phyloP scores from a whole-genome alignment of 2,797 vertebrate genomes.

The Halcyon smyrnensis region DNA sequence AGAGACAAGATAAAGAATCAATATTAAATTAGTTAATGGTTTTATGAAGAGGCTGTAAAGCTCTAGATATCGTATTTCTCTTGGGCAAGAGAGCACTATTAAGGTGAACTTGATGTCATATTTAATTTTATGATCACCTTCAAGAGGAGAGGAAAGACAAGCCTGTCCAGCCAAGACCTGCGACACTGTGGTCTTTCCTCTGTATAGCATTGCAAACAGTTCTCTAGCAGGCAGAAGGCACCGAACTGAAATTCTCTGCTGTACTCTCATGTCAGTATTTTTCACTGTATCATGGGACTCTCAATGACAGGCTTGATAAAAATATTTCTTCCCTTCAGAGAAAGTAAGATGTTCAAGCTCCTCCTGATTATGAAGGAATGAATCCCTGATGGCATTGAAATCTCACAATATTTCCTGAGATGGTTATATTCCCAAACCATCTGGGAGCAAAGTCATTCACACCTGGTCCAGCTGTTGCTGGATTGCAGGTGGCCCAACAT shows the following conservation, averaged over 20 bases:
- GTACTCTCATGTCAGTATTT: not conserved
- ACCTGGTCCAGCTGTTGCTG: not conserved
- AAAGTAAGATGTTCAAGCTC: not conserved
- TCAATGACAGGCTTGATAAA: not conserved
- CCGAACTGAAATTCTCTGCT: not conserved
- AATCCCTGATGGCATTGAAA: not conserved
- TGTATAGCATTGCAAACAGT: not conserved
- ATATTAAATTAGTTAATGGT: not conserved
- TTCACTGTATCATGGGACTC: not conserved
- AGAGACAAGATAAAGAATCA: not conserved
- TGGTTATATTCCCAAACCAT: not conserved
- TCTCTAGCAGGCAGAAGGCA: not conserved
- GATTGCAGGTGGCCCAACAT: not conserved
- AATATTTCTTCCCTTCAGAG: not conserved
- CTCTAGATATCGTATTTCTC: not conserved
- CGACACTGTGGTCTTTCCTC: not conserved
- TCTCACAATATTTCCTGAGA: not conserved
- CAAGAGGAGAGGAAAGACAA: not conserved
- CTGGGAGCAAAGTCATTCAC: not conserved
- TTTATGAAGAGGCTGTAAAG: conserved; percentile 11
- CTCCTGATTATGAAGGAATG: not conserved
- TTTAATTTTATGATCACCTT: not conserved
- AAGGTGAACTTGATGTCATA: not conserved
- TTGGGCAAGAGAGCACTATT: not conserved
- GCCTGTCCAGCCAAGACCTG: not conserved